phyloP scores from a whole-genome alignment of 1,140 invertebrate species.

The Eriocheir sinensis region DNA sequence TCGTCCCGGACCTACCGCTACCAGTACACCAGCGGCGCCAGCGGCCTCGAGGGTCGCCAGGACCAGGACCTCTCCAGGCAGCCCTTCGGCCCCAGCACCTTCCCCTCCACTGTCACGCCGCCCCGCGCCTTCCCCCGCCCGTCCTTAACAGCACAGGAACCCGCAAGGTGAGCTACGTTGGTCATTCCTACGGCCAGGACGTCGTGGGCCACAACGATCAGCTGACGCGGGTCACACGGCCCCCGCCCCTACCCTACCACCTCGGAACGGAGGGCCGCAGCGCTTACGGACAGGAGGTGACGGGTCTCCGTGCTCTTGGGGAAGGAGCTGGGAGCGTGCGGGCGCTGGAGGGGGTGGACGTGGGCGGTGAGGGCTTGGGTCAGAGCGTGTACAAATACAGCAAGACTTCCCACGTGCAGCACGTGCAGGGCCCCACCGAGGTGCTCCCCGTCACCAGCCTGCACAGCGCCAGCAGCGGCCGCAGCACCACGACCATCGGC shows the following conservation, averaged over 20 bases:
- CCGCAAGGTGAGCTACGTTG: conserved; percentile 77
- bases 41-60: background rate
- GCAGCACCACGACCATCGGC: conserved; percentile 30
- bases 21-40: conserved; percentile 39
- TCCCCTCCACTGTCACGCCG: conserved; percentile 26
- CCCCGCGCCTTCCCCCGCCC: background rate
- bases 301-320: background rate
- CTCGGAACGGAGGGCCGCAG: conserved; percentile 13
- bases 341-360: background rate
- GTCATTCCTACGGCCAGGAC: conserved; percentile 76
- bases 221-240: background rate
- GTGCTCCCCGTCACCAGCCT: conserved; percentile 26
- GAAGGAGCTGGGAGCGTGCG: background rate
- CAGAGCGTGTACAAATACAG: conserved; percentile 36
- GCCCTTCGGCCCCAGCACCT: conserved; percentile 19
- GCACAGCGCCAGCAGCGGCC: conserved; percentile 10
- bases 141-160: conserved; percentile 47
- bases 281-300: background rate
- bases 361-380: background rate
- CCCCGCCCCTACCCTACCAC: conserved; percentile 50
- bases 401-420: background rate
- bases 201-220: conserved; percentile 73
- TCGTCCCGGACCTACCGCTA: conserved; percentile 58
- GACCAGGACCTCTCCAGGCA: background rate
- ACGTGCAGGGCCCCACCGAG: conserved; percentile 41